Evolutionary conservation across 2,113 vertebrate species (phyloP), one percentile per base, ranked within the genome.

Genomic region (Xenopus tropicalis): DNA sequence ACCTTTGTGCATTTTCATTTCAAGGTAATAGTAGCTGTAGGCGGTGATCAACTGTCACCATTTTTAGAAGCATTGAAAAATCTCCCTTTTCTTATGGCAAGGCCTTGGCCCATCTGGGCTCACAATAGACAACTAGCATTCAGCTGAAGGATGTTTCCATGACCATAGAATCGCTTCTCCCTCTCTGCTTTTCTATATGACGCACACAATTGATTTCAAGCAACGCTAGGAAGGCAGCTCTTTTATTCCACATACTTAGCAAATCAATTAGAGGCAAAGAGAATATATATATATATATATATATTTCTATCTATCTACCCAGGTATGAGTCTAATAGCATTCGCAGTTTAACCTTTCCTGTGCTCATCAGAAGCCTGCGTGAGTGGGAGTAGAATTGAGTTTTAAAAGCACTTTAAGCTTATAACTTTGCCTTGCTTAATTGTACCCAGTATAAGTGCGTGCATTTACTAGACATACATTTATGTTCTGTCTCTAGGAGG

Each of bases 181-280:
- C 19, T 54, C 52, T 54, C 52, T 54, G 52, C 46, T 14, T 11
- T 48, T 54, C n/a, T 54, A n/a, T 19, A 54, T n/a, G 19, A 54
- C 17, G 52, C 7, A 54, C 10, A 54, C 19, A 54, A 54, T 54
- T 17, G 52, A 17, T 54, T n/a, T 54, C 46, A 48, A 48, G 46
- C 46, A 48, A 48, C 10, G 46, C 46, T 48, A 37, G 29, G n/a
- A 54, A 17, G 17, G 52, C 52, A 54, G 52, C 52, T n/a, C 14
- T 54, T 17, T 54, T n/a, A 54, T 54, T 54, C 52, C 52, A 54
- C 52, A 17, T 54, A 54, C 52, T 54, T 54, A 54, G 52, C 1
- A 54, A 54, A 54, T 54, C 52, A 54, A 54, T 54, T 54, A 54
- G 52, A 54, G 52, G 19, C 8, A 54, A 48, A n/a, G 52, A 54